Conservation (phyloP, 2,797 vertebrate species). For the Echiichthys vipera region DNA sequence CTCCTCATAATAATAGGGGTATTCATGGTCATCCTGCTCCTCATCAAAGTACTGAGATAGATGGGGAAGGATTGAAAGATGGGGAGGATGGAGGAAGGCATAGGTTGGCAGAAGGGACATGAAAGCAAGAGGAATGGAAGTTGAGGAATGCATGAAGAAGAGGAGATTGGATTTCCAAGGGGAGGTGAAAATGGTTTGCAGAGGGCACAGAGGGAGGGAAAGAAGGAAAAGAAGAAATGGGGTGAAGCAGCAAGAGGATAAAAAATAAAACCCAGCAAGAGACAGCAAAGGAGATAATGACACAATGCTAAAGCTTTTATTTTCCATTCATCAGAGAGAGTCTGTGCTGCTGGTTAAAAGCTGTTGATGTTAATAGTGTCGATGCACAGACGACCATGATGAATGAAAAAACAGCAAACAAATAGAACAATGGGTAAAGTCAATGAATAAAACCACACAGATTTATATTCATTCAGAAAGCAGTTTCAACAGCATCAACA, state of each 20-base stretch:
- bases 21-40: slow-evolving; percentile 84
- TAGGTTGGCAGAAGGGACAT: slow-evolving; percentile 16
- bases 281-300: slow-evolving; percentile 27
- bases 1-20: slow-evolving; percentile 84
- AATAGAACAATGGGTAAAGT: background rate
- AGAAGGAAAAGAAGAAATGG: background rate
- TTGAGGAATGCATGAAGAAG: slow-evolving; percentile 48
- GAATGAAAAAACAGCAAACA: slow-evolving; percentile 60
- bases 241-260: slow-evolving; percentile 14
- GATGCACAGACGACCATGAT: slow-evolving; percentile 32
- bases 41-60: slow-evolving; percentile 86
- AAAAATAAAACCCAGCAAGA: slow-evolving; percentile 23
- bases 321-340: slow-evolving; percentile 61
- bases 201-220: slow-evolving; percentile 6
- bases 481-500: slow-evolving; percentile 70
- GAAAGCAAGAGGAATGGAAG: slow-evolving; percentile 39
- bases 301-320: slow-evolving; percentile 40
- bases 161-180: slow-evolving; percentile 13
- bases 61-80: slow-evolving; percentile 52
- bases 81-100: slow-evolving; percentile 29
- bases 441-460: slow-evolving; percentile 75
- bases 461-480: slow-evolving; percentile 75
- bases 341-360: slow-evolving; percentile 25
- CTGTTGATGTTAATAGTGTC: background rate
- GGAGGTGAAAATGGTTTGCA: slow-evolving; percentile 18